Conservation (phyloP, 2,113 vertebrate genomes). For the Sinosuthora webbiana region DNA sequence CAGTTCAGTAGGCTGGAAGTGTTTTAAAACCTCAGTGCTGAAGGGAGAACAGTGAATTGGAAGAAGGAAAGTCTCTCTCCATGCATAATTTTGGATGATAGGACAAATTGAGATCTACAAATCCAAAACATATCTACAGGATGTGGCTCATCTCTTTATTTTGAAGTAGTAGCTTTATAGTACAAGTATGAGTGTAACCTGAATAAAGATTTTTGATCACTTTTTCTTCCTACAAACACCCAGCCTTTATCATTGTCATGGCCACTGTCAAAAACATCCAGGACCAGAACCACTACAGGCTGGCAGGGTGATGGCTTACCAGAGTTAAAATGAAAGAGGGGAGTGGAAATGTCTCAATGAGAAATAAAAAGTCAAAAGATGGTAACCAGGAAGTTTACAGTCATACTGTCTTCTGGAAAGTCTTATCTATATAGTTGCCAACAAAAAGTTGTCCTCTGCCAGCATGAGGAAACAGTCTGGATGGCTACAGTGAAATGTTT, state of each 20-base stretch:
- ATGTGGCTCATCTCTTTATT: neutral
- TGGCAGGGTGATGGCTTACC: neutral
- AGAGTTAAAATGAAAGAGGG: neutral
- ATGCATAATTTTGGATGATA: neutral
- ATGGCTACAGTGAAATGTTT: neutral
- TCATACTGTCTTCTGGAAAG: neutral
- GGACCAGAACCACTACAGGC: neutral
- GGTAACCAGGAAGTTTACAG: neutral
- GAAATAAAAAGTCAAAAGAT: neutral
- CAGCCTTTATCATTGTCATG: neutral
- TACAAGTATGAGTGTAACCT: neutral
- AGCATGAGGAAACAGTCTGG: neutral
- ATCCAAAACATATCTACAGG: neutral
- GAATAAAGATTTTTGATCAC: neutral
- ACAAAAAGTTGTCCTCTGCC: neutral
- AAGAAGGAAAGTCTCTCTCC: neutral
- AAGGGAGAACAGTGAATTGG: neutral
- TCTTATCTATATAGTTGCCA: neutral
- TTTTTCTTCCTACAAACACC: fast-evolving
- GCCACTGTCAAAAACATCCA: neutral
- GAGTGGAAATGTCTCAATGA: neutral
- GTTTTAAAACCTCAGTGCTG: neutral
- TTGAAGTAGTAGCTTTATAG: neutral
- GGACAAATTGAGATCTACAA: neutral
- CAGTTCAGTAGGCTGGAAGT: neutral